Conservation (phyloP, 2,888 invertebrate species). For the Ormyrus rosae region DNA sequence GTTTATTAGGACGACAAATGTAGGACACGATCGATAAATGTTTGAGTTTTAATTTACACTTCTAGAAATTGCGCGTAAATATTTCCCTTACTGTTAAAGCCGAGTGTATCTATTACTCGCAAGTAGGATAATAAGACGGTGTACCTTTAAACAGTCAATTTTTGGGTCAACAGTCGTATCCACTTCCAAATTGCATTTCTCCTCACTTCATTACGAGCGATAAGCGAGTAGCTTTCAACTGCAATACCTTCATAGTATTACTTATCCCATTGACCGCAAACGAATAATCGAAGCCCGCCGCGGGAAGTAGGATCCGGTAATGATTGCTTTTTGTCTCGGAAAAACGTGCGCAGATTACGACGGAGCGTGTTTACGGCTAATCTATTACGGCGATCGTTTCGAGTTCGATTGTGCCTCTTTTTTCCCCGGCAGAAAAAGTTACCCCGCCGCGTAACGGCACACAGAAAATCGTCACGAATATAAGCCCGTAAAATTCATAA, state of each 20-base stretch:
- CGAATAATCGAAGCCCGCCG: not conserved
- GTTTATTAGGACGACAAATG: not conserved
- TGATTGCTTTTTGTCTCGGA: not conserved
- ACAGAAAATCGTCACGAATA: constrained; percentile 29
- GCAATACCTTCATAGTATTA: not conserved
- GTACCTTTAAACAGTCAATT: not conserved
- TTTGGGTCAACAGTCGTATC: not conserved
- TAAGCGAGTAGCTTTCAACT: not conserved
- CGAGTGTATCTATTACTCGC: too few relatives aligned
- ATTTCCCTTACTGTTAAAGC: too few relatives aligned
- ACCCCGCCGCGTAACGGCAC: not conserved
- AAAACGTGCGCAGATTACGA: not conserved
- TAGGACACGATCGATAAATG: too few relatives aligned
- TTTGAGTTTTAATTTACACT: too few relatives aligned
- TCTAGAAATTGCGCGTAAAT: too few relatives aligned
- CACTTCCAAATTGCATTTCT: not conserved
- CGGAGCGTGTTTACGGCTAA: not conserved
- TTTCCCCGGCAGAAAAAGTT: constrained; percentile 1
- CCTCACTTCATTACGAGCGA: not conserved
- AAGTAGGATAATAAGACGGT: too few relatives aligned
- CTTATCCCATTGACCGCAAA: not conserved
- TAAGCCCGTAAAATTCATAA: constrained; percentile 29
- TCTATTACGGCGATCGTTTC: constrained; percentile 13
- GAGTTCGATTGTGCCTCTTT: not conserved
- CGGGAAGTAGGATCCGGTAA: not conserved